These are phyloP conservation scores for Nothobranchius furzeri DNA, from an alignment of 2,113 vertebrate genomes.

Conservation along the genomic window DNA sequence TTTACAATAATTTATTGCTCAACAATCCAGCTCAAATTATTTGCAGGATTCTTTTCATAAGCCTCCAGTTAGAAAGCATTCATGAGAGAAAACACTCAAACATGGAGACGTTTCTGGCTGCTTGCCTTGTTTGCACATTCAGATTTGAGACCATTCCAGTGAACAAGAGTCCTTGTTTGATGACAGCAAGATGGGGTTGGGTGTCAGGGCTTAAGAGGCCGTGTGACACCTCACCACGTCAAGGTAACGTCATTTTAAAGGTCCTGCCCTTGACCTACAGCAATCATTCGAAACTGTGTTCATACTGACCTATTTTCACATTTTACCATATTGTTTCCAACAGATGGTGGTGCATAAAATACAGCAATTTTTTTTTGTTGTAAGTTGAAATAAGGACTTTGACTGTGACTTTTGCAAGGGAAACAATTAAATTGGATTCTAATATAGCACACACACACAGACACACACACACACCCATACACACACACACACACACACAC, in stretches of 20 bases:
- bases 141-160: slow-evolving; percentile 38
- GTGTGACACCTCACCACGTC: slow-evolving; percentile 24
- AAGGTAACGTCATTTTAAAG: slow-evolving; percentile 21
- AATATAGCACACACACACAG: too few species aligned
- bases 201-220: slow-evolving; percentile 29
- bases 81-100: slow-evolving; percentile 49
- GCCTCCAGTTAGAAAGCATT: slow-evolving; percentile 27
- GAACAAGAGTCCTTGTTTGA: slow-evolving; percentile 25
- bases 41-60: slow-evolving; percentile 29
- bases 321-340: neutral
- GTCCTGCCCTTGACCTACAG: slow-evolving; percentile 24
- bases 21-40: slow-evolving; percentile 1
- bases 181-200: slow-evolving; percentile 18
- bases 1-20: neutral
- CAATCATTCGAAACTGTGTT: slow-evolving; percentile 12
- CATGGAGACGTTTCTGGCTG: slow-evolving; percentile 49
- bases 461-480: too few species aligned
- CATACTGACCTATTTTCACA: neutral
- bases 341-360: neutral
- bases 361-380: too few species aligned
- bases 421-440: too few species aligned
- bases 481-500: too few species aligned
- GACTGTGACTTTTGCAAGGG: neutral
- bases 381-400: neutral
- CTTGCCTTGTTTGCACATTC: slow-evolving; percentile 50